Percentiles rank a stretch among this genome's conserved stretches.
phyloP scores from a whole-genome alignment of 2,888 invertebrate species.

The Arrhopalites spinosus region DNA sequence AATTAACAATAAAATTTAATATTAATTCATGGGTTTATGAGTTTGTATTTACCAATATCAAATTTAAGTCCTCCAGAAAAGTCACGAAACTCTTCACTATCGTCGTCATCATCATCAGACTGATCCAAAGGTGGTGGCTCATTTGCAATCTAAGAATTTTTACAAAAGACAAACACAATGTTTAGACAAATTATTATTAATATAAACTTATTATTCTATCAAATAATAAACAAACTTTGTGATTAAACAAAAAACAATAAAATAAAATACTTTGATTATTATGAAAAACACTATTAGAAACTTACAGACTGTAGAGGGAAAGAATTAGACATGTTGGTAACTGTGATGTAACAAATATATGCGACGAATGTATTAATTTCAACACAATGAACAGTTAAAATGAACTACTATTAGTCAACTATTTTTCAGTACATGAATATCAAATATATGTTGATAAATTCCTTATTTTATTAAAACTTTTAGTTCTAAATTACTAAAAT shows the following conservation, averaged over 20 bases:
- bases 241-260: too few relatives aligned
- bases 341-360: background rate
- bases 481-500: too few relatives aligned
- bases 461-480: too few relatives aligned
- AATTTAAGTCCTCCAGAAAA: slow-evolving; percentile 47
- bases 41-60: slow-evolving; percentile 42
- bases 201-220: too few relatives aligned
- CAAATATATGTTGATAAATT: too few relatives aligned
- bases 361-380: background rate
- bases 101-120: slow-evolving; percentile 51
- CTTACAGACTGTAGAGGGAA: too few relatives aligned
- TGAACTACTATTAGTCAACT: background rate
- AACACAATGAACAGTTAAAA: background rate
- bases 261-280: too few relatives aligned
- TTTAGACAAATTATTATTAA: too few relatives aligned
- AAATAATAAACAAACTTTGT: too few relatives aligned
- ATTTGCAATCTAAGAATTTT: slow-evolving; percentile 51
- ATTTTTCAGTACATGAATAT: too few relatives aligned
- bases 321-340: slow-evolving; percentile 29
- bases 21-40: background rate
- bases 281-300: too few relatives aligned
- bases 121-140: slow-evolving; percentile 51
- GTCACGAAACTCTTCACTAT: slow-evolving; percentile 46
- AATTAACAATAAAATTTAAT: background rate
- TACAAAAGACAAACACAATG: too few relatives aligned